Evolutionary conservation across 2,888 invertebrate genomes (phyloP), one percentile per base, ranked within the genome.

Genomic region (Theodoxus fluviatilis): DNA sequence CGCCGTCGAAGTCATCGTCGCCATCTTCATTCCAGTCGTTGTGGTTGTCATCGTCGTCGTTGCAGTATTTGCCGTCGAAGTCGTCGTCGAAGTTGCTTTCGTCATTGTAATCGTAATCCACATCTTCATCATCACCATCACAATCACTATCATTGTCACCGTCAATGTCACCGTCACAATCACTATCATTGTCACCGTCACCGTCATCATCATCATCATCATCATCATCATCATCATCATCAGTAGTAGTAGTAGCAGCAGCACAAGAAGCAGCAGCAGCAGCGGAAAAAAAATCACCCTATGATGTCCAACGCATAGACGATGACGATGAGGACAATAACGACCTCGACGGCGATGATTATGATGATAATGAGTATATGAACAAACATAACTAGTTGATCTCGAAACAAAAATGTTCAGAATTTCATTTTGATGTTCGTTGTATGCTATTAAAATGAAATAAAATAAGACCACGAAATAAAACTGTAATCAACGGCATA

Each of bases 151-250:
- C 43, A 38, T 12, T 15, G 25, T 35, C 64, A 25, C 3, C 18
- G 22, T 12, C 57, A 4, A 3, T 33, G 6, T 12, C 57, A 4
- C 7, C 31, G 15, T 6, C 57, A 22, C 7, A 28, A 4, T 3
- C 25, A 57, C 31, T 6, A 31, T 38, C 64, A 64, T 18, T 40
- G 25, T 38, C 40, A 37, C 18, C 64, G n/a, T 35, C 40, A 22
- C 2, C 40, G 38, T 35, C 64, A 38, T 35, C 64, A 38, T 1
- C 57, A 57, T 25, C 57, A 57, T 18, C 64, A 38, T 38, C 64
- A 22, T 38, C 40, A 38, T 38, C 64, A 22, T 35, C 64, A 22
- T 25, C 2, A 38, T 37, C 64, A 64, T 37, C 64, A 64, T 25
- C 57, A 57, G 3, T 33, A 57, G 3, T 33, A 57, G 3, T 33